phyloP scores from a whole-genome alignment of 2,797 vertebrate genomes.

The Garrulus glandarius region DNA sequence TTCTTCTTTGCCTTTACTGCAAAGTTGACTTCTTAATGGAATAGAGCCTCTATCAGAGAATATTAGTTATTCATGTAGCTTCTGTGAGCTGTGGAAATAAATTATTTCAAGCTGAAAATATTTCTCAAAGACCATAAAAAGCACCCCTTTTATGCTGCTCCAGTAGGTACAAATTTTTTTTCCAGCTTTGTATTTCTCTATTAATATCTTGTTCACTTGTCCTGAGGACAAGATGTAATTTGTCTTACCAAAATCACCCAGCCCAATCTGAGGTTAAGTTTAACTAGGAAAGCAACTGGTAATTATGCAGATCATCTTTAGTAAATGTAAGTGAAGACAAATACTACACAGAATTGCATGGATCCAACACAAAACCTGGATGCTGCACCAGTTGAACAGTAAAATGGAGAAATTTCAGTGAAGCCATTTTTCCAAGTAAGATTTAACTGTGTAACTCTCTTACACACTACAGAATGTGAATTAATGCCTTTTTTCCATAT shows the following conservation, averaged over 20 bases:
- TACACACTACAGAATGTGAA: not conserved
- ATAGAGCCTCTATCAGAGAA: conserved; percentile 2
- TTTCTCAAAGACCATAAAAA: conserved; percentile 56
- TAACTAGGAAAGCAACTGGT: not conserved
- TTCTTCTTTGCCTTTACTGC: conserved; percentile 41
- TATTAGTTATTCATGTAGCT: conserved; percentile 39
- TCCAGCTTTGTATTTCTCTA: conserved; percentile 1
- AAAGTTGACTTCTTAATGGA: conserved; percentile 27
- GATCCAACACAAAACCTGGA: not conserved
- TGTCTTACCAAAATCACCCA: conserved; percentile 35
- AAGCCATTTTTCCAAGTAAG: conserved; percentile 22
- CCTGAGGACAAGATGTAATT: not conserved
- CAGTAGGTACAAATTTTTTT: conserved; percentile 38
- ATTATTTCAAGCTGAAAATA: conserved; percentile 31
- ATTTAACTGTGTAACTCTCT: not conserved
- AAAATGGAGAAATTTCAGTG: not conserved
- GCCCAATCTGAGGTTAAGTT: not conserved
- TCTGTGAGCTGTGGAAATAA: conserved; percentile 17
- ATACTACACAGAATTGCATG: not conserved
- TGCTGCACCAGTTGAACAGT: not conserved
- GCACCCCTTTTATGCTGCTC: conserved; percentile 29
- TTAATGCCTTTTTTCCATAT: not conserved
- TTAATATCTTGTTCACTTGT: not conserved
- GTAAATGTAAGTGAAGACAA: conserved; percentile 8
- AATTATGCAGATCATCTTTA: conserved; percentile 21